Percentiles rank a stretch among this genome's conserved stretches.
phyloP scores from a whole-genome alignment of 2,113 vertebrate species.

The Gobius niger region DNA sequence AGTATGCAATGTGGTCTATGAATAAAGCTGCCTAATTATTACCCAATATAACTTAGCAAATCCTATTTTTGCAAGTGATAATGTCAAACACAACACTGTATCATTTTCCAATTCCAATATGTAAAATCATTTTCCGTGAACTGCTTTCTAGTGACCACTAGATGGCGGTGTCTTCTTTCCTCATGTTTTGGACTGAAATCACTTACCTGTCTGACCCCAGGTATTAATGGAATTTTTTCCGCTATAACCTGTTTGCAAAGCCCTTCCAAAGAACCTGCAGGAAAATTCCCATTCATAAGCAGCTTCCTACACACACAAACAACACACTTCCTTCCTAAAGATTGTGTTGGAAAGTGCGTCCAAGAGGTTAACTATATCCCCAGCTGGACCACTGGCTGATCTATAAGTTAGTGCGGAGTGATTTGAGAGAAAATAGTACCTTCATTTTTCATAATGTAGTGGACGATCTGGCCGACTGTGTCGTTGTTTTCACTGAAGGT shows the following conservation, averaged over 20 bases:
- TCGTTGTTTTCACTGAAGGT: conserved; percentile 86
- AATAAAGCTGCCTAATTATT: too few relatives aligned
- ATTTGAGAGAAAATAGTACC: conserved; percentile 72
- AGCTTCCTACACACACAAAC: not conserved
- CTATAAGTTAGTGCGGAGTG: not conserved
- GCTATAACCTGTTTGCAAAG: too few relatives aligned
- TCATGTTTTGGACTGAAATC: too few relatives aligned
- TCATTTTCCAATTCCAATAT: not conserved
- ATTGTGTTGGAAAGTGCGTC: not conserved
- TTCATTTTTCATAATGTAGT: conserved; percentile 97
- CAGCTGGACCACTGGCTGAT: not conserved
- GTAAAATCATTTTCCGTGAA: not conserved
- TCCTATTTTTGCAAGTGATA: too few relatives aligned
- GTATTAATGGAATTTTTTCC: not conserved
- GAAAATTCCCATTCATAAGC: not conserved
- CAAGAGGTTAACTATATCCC: not conserved
- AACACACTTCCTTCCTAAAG: not conserved
- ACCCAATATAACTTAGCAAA: too few relatives aligned
- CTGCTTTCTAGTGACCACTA: not conserved
- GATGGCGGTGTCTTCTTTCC: not conserved
- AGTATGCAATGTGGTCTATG: too few relatives aligned
- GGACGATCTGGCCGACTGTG: conserved; percentile 91
- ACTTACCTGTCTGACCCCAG: not conserved
- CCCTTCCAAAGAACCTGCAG: not conserved
- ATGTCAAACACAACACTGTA: too few relatives aligned